These are phyloP conservation scores for Campylomormyrus tamandua DNA, from an alignment of 2,113 vertebrate species.

Conservation along the genomic window DNA sequence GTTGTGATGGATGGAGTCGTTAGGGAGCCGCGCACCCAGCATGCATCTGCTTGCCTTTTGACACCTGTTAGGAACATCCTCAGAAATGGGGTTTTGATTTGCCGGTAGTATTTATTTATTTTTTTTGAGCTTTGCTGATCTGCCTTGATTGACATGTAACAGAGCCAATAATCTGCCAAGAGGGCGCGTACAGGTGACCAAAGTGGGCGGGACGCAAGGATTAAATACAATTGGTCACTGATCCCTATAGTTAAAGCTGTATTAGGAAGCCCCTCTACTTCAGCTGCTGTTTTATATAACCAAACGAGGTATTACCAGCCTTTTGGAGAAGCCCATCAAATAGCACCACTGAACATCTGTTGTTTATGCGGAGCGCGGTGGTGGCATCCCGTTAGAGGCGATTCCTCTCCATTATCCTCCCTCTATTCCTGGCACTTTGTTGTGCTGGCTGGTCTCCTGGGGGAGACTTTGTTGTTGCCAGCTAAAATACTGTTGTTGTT, in stretches of 20 bases:
- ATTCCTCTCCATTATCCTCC: not conserved
- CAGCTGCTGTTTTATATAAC: not conserved
- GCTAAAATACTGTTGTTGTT: constrained; percentile 21
- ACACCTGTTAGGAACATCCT: not conserved
- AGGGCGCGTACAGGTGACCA: not conserved
- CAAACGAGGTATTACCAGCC: not conserved
- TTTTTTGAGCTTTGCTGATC: not conserved
- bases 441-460: not conserved
- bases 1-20: not conserved
- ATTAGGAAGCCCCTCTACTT: not conserved
- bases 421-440: not conserved
- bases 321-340: not conserved
- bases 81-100: not conserved
- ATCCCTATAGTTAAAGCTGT: not conserved
- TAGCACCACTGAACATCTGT: constrained; percentile 1
- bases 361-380: not conserved
- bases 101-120: not conserved
- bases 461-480: not conserved
- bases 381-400: not conserved
- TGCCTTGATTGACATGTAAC: not conserved
- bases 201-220: not conserved
- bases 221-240: not conserved
- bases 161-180: not conserved
- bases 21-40: not conserved
- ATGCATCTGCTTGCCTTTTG: not conserved